Percentiles rank a stretch among this genome's conserved stretches.
Evolutionary conservation across 2,888 invertebrate genomes (phyloP).

Genomic region (Hemistola chrysoprasaria): DNA sequence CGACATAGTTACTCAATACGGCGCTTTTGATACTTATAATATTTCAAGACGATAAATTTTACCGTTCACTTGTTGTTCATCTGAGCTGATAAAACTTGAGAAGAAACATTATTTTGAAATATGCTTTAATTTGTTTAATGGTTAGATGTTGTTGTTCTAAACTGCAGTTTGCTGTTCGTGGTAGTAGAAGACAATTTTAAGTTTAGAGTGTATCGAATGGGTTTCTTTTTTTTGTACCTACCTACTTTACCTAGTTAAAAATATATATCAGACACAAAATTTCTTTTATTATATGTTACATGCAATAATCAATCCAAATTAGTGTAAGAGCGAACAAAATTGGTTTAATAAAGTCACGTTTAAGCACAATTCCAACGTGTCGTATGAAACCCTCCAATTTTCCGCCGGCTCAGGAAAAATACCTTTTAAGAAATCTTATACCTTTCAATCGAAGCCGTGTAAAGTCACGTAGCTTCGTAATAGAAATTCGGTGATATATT

Average conservation of each 20-base stretch:
- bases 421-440: constrained; percentile 18
- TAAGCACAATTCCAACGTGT: constrained; percentile 9
- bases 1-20: constrained; percentile 12
- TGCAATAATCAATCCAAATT: too few species aligned
- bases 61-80: constrained; percentile 7
- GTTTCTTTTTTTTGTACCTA: too few species aligned
- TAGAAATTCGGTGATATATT: constrained; percentile 19
- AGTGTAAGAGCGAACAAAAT: too few species aligned
- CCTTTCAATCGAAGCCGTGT: constrained; percentile 16
- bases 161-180: too few species aligned
- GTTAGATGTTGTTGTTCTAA: background rate
- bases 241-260: too few species aligned
- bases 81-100: constrained; percentile 11
- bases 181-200: too few species aligned
- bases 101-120: constrained; percentile 13
- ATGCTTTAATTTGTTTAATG: constrained; percentile 5
- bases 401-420: constrained; percentile 10
- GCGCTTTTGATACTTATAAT: constrained; percentile 14
- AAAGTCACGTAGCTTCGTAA: constrained; percentile 20
- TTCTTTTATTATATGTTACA: too few species aligned
- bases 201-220: too few species aligned
- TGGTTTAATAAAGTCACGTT: constrained; percentile 5
- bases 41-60: constrained; percentile 15
- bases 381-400: constrained; percentile 8
- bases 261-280: too few species aligned